A percentile compares a stretch with the other conserved stretches of the same genome.
phyloP scores from a whole-genome alignment of 2,113 vertebrate genomes.

The Tichodroma muraria region DNA sequence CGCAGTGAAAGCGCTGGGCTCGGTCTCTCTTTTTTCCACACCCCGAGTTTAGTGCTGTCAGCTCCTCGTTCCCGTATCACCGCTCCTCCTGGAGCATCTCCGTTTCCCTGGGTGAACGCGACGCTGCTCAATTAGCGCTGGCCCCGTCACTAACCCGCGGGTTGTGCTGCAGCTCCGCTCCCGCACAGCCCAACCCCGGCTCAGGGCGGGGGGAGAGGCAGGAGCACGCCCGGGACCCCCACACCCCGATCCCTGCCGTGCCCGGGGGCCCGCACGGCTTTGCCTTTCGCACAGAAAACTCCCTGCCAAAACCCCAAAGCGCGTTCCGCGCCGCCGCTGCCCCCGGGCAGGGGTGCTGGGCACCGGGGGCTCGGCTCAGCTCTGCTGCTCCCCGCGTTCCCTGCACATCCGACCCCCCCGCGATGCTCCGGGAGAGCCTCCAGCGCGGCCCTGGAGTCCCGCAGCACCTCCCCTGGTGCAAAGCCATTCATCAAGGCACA shows the following conservation, averaged over 20 bases:
- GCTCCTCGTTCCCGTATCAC: background rate
- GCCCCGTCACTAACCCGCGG: background rate
- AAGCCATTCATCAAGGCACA: constrained; percentile 38
- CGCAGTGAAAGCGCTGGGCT: rapidly evolving
- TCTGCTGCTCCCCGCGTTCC: no score
- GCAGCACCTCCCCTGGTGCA: background rate
- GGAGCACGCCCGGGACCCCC: no score
- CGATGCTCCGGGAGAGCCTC: background rate
- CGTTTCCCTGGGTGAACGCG: rapidly evolving
- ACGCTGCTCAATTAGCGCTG: background rate
- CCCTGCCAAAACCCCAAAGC: rapidly evolving
- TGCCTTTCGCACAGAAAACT: background rate
- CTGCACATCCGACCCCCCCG: background rate
- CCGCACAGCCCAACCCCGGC: background rate
- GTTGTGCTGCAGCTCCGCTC: no score
- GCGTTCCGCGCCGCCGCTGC: rapidly evolving
- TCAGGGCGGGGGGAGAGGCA: no score
- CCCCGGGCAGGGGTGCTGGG: background rate
- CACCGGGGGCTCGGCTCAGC: background rate
- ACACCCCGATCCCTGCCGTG: background rate
- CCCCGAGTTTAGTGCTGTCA: background rate
- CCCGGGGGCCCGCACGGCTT: rapidly evolving
- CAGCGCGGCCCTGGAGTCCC: background rate
- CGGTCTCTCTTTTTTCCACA: background rate
- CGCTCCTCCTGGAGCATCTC: background rate